Evolutionary conservation across 2,113 vertebrate species (phyloP).

Genomic region (Nicator chloris): DNA sequence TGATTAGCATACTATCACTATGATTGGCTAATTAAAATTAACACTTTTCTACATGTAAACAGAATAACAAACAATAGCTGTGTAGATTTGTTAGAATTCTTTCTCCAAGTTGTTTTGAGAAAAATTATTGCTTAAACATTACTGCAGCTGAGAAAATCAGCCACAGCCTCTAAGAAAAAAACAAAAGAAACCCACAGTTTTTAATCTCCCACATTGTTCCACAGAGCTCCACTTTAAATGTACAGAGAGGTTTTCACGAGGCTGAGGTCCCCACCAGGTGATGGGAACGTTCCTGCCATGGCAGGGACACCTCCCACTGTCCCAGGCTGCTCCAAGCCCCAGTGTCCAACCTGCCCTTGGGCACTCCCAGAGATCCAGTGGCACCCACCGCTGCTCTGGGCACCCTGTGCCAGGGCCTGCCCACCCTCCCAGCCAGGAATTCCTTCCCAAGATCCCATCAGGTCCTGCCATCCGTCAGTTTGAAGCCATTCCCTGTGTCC

Average conservation of each 20-base stretch:
- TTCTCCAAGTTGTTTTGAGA: too few relatives aligned
- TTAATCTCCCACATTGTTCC: rapidly evolving
- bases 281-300: not conserved
- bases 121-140: too few relatives aligned
- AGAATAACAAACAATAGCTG: too few relatives aligned
- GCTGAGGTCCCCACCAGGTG: not conserved
- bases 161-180: too few relatives aligned
- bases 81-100: too few relatives aligned
- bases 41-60: too few relatives aligned
- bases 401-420: not conserved
- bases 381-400: not conserved
- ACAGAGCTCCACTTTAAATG: rapidly evolving
- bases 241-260: rapidly evolving
- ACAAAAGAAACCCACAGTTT: too few relatives aligned
- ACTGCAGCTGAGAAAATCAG: too few relatives aligned
- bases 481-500: not conserved
- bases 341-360: not conserved
- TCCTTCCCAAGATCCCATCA: not conserved
- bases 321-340: not conserved
- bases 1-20: too few relatives aligned
- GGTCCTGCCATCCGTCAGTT: rapidly evolving
- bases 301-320: not conserved
- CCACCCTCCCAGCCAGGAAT: not conserved
- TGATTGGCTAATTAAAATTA: too few relatives aligned
- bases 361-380: not conserved